phyloP scores from a whole-genome alignment of 2,797 vertebrate species.

The Anableps anableps region DNA sequence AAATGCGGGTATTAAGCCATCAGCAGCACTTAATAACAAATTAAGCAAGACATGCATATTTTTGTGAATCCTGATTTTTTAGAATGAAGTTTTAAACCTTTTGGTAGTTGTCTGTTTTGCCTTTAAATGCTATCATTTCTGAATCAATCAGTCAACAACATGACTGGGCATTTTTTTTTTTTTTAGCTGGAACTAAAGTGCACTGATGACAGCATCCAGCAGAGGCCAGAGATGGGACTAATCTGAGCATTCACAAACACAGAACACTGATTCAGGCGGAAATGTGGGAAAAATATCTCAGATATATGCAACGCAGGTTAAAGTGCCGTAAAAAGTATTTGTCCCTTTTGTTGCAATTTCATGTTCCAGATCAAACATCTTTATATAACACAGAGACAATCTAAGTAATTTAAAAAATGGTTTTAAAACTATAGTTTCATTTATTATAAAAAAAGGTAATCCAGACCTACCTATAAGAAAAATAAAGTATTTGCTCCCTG shows the following conservation, averaged over 20 bases:
- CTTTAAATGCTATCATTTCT: not conserved
- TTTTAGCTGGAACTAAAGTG: not conserved
- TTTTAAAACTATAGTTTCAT: not conserved
- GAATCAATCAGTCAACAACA: constrained; percentile 1
- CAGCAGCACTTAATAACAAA: not conserved
- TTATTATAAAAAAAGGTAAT: not conserved
- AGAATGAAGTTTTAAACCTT: not conserved
- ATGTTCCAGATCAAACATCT: not conserved
- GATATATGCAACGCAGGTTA: not conserved
- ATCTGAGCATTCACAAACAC: not conserved
- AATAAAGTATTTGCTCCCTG: not conserved
- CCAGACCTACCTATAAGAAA: not conserved
- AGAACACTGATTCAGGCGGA: not conserved
- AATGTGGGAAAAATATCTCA: not conserved
- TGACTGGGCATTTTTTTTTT: not conserved
- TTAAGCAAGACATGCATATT: not conserved
- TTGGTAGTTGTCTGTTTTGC: not conserved
- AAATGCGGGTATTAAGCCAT: not conserved
- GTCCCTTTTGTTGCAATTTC: not conserved
- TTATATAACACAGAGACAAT: not conserved
- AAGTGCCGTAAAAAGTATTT: not conserved
- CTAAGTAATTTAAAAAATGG: not conserved
- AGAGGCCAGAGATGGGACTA: constrained; percentile 3
- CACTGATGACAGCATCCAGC: constrained; percentile 2
- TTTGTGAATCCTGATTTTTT: not conserved